Conservation (phyloP, 2,113 vertebrate species). For the Melozone crissalis region DNA sequence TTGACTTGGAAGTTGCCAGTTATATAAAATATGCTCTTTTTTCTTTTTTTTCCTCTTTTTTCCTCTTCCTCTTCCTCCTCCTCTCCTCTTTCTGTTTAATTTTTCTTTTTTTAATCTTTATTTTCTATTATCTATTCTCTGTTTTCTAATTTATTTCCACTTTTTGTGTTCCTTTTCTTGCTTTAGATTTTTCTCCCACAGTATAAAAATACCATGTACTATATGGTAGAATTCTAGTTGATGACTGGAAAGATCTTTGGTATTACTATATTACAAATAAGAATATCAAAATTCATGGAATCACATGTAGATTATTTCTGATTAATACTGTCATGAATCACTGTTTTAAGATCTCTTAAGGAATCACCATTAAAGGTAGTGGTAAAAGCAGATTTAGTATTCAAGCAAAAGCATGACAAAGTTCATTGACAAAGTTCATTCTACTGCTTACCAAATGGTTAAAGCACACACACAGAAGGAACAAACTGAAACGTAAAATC, state of each 20-base stretch:
- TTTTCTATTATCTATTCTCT: not conserved
- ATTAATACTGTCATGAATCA: not conserved
- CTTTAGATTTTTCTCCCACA: not conserved
- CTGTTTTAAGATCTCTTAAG: not conserved
- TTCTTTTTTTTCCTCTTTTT: rapidly evolving
- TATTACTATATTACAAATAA: not conserved
- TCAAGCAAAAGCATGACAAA: not conserved
- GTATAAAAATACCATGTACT: not conserved
- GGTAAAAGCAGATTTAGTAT: not conserved
- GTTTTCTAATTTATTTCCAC: not conserved
- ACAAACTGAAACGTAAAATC: not conserved
- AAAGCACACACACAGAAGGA: not conserved
- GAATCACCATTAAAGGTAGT: not conserved
- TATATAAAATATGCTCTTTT: not conserved
- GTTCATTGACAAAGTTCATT: not conserved
- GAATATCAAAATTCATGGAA: not conserved
- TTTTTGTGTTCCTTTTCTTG: not conserved
- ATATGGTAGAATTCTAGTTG: not conserved
- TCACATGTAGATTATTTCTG: not conserved
- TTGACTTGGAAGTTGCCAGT: not conserved
- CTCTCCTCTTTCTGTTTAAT: rapidly evolving
- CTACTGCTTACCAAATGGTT: not conserved
- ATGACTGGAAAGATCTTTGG: not conserved
- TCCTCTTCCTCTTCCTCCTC: rapidly evolving
- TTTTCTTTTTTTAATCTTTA: not conserved